These are phyloP conservation scores for Drosophila dives DNA, from an alignment of 2,888 invertebrate species.

Conservation along the genomic window DNA sequence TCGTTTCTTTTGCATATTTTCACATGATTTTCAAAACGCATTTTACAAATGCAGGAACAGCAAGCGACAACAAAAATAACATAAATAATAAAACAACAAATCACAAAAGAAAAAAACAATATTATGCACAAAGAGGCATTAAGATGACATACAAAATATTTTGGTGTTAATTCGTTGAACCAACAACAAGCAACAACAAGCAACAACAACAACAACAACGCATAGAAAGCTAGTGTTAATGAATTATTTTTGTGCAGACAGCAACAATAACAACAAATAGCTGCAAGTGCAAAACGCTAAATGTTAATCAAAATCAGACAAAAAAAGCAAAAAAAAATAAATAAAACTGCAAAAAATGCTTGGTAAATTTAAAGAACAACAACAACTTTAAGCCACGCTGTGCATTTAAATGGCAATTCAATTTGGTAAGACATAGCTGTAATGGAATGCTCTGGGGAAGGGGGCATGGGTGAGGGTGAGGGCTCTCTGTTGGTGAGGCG, in stretches of 20 bases:
- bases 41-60: conserved; percentile 54
- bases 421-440: conserved; percentile 25
- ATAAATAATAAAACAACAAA: conserved; percentile 5
- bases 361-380: conserved; percentile 18
- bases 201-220: conserved; percentile 19
- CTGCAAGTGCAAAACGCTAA: conserved; percentile 55
- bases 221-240: conserved; percentile 75
- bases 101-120: conserved; percentile 6
- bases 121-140: conserved; percentile 53
- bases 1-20: conserved; percentile 35
- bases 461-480: neutral
- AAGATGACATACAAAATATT: conserved; percentile 71
- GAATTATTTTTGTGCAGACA: conserved; percentile 59
- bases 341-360: conserved; percentile 9
- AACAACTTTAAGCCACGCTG: conserved; percentile 18
- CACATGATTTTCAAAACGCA: conserved; percentile 64
- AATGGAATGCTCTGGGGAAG: neutral
- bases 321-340: conserved; percentile 7
- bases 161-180: conserved; percentile 62
- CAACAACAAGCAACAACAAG: conserved; percentile 28
- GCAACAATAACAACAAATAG: conserved; percentile 48
- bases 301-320: conserved; percentile 53
- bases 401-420: conserved; percentile 51
- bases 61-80: neutral
- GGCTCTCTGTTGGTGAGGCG: conserved; percentile 28